These are phyloP conservation scores for Oophaga sylvatica DNA, from an alignment of 2,797 vertebrate genomes.

Conservation along the genomic window DNA sequence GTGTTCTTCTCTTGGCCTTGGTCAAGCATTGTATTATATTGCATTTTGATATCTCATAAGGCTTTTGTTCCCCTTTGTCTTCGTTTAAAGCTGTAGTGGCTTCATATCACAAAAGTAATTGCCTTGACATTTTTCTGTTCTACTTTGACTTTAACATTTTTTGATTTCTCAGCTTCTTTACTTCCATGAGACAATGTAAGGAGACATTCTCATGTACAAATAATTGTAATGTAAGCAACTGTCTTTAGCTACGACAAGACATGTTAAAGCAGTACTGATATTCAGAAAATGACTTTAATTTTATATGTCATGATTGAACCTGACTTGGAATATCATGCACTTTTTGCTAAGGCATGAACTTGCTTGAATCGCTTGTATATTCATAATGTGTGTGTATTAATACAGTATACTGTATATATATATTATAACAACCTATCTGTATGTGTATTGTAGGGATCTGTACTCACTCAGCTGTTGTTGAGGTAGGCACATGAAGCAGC, in stretches of 20 bases:
- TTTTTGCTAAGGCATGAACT: not conserved
- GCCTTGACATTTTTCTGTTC: slow-evolving; percentile 49
- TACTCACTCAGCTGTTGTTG: too few relatives aligned
- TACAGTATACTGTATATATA: too few relatives aligned
- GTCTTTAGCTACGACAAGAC: not conserved
- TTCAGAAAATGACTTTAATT: not conserved
- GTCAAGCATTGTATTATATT: slow-evolving; percentile 9
- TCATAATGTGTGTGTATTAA: too few relatives aligned
- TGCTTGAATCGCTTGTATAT: not conserved
- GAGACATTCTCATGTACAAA: not conserved
- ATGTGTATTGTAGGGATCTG: too few relatives aligned
- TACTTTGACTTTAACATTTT: not conserved
- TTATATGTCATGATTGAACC: not conserved
- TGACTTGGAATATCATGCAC: not conserved
- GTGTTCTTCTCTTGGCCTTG: not conserved
- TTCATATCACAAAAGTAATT: slow-evolving; percentile 56
- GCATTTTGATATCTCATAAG: slow-evolving; percentile 1
- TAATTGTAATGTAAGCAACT: not conserved
- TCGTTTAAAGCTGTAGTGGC: slow-evolving; percentile 47
- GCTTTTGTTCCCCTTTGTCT: slow-evolving; percentile 32
- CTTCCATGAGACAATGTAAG: not conserved
- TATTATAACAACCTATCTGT: too few relatives aligned
- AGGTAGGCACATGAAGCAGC: too few relatives aligned
- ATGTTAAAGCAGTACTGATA: not conserved
- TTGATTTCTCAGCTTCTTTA: slow-evolving; percentile 6